phyloP scores from a whole-genome alignment of 2,888 invertebrate species.

The Ametastegia equiseti region DNA sequence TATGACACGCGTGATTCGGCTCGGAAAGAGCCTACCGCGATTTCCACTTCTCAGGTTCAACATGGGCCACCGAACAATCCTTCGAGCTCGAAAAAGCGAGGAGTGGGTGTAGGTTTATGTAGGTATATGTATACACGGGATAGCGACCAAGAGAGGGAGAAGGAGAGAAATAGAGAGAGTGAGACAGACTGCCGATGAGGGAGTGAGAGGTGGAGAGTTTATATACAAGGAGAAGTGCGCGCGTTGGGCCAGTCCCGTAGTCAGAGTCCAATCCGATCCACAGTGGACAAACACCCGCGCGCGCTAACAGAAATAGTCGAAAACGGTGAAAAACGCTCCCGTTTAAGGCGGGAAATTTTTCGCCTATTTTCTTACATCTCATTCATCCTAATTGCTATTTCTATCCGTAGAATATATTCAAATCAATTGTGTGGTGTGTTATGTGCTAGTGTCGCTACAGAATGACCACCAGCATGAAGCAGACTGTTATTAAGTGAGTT shows the following conservation, averaged over 20 bases:
- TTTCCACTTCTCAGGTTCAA: conserved; percentile 8
- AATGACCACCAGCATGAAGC: conserved; percentile 78
- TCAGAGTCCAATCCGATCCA: conserved; percentile 71
- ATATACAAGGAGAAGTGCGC: conserved; percentile 73
- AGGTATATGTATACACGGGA: too few relatives aligned
- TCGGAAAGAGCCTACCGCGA: neutral
- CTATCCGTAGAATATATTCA: too few relatives aligned
- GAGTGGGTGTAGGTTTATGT: conserved; percentile 43
- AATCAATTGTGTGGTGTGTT: conserved; percentile 49
- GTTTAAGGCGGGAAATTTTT: neutral
- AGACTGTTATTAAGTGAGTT: conserved; percentile 79
- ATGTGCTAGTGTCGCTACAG: conserved; percentile 54
- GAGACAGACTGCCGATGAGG: conserved; percentile 68
- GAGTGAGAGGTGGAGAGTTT: conserved; percentile 70
- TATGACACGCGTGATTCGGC: neutral
- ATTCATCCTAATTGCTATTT: neutral
- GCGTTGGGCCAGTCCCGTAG: conserved; percentile 74
- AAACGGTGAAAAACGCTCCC: neutral
- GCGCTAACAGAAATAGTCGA: conserved; percentile 56
- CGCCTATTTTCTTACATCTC: neutral
- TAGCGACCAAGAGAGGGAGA: conserved; percentile 33
- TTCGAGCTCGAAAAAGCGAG: conserved; percentile 29
- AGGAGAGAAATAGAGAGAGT: conserved; percentile 58
- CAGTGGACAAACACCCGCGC: conserved; percentile 50
- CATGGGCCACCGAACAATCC: conserved; percentile 16